Evolutionary conservation across 2,113 vertebrate species (phyloP), one percentile per base, ranked within the genome.

Genomic region (Oreochromis tanganicae): DNA sequence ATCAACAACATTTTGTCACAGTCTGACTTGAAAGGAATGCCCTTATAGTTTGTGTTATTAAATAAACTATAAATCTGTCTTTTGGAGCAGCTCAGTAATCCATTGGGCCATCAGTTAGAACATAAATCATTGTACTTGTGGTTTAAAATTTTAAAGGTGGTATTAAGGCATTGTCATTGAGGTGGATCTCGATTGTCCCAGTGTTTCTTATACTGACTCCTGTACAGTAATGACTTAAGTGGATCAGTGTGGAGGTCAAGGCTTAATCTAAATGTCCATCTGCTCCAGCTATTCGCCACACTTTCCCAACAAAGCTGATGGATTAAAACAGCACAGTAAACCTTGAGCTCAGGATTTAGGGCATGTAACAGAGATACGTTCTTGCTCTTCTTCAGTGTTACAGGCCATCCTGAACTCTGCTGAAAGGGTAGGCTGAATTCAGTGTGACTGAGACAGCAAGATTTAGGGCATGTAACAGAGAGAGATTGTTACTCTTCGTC

Each of bases 151-250:
- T 81, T 66, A 75, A 71, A 90, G 54, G 82, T 82, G 83, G 73
- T 71, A 43, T 82, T 82, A 91, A 83, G 80, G 52, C 82, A 11
- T 81, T 79, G 87, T 52, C 59, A 9, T 82, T 59, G 63, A 48
- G 79, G 82, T 80, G 83, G 83, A 83, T 83, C 86, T 85, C n/a
- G 9, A 54, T 90, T 56, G 27, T 75, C 79, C 56, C 81, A 48
- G 66, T 9, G n/a, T 88, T 87, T 88, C 73, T 87, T 46, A n/a
- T 14, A 17, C 73, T 3, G 19, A 82, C 86, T 92, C 56, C 71
- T 91, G 10, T 27, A 41, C 91, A 83, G 80, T 96, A 96, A 96
- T 91, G 91, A 95, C 81, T 92, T 96, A 95, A 97, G 93, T 96
- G 96, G 96, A 96, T 97, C 92, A 96, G 91, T 50, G 81, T 61